Evolutionary conservation across 1,140 invertebrate species (phyloP).

Genomic region (Cydia splendana): DNA sequence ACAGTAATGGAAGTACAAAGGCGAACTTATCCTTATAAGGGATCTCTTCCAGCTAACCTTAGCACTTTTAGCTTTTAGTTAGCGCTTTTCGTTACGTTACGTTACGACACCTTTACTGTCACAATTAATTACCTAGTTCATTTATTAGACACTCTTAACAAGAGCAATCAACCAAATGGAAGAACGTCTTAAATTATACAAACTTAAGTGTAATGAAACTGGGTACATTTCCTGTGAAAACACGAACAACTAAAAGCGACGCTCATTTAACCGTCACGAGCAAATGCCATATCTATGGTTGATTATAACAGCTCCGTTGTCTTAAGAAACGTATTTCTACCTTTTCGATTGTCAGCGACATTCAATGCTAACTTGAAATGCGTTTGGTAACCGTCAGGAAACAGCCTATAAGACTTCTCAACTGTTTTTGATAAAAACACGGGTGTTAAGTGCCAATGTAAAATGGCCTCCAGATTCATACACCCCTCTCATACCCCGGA

Average conservation of each 20-base stretch:
- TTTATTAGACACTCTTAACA: no score
- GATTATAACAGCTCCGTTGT: neutral
- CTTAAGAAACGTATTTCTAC: neutral
- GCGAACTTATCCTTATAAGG: no score
- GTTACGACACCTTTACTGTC: no score
- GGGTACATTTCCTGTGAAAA: neutral
- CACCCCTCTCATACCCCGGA: no score
- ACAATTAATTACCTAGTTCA: no score
- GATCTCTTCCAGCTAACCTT: no score
- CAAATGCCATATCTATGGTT: neutral
- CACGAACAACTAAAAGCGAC: neutral
- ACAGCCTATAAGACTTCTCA: neutral
- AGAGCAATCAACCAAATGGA: no score
- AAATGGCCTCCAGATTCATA: neutral
- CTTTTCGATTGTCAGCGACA: conserved; percentile 19
- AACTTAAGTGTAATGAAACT: neutral
- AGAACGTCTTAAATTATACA: neutral
- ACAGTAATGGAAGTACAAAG: no score
- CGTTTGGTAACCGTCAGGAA: neutral
- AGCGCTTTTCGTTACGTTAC: no score
- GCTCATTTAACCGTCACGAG: neutral
- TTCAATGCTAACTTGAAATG: neutral
- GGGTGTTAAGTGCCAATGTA: neutral
- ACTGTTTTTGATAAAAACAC: neutral
- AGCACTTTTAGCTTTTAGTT: no score